Base-by-base conservation (phyloP, 2,888 invertebrate species). In the Microctonus brassicae region DNA sequence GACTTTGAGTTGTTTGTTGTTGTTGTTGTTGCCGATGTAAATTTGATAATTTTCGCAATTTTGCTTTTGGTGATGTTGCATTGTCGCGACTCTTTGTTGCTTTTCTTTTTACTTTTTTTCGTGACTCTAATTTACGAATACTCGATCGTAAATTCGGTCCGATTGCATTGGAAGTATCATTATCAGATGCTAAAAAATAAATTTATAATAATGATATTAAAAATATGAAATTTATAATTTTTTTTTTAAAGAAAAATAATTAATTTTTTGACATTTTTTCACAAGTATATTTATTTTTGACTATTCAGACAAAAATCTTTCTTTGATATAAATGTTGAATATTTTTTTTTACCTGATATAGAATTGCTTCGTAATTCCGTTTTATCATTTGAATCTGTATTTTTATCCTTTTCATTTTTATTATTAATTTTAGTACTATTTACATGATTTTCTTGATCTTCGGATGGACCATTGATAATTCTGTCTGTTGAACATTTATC, bases 401-500 rank as follows among this genome's bases (percentile, higher is more conserved):
- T 55, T 13, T 47, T 58, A 60, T 39, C 36, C 53, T 58, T 55
- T 4, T 33, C 24, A 53, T 57, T 39, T 29, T 58, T 78, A 34
- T 83, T 81, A 63, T 78, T 81, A 73, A 79, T 79, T 24, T 76
- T 77, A 77, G 79, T 79, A 72, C 79, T 79, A 72, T 81, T 83
- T 61, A 81, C 81, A 76, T 80, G 83, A 79, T 87, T 87, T 74
- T 87, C 87, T 69, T 86, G 87, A 79, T 87, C 82, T 70, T 87
- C 87, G 55, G 83, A 82, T 10, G 63, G 79, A 70, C 75, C 77
- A 58, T 77, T 79, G 0, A n/a, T 47, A 39, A 73, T 75, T 47
- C 76, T 78, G 57, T 84, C 81, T 1, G 72, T 34, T 24, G 73
- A 55, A 9, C 70, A 69, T 66, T 77, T 79, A 47, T 72, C 66